These are phyloP conservation scores for Steinernema feltiae DNA, from an alignment of 1,140 invertebrate genomes.

Conservation along the genomic window DNA sequence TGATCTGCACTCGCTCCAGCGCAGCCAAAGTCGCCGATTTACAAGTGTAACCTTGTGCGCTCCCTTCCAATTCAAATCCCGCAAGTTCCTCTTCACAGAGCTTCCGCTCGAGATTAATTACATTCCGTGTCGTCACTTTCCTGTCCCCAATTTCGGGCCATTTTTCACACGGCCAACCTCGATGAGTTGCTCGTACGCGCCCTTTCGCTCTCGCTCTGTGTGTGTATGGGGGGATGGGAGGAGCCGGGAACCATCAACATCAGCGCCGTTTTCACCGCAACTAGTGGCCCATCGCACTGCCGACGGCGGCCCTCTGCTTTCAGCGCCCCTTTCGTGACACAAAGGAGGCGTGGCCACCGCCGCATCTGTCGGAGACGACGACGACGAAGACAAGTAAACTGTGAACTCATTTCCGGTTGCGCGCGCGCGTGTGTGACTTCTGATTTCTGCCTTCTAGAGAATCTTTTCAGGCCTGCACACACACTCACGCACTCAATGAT, in stretches of 20 bases:
- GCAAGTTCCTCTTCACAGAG: too few species aligned
- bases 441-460: too few species aligned
- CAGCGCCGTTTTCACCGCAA: neutral
- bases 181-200: too few species aligned
- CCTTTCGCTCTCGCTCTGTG: too few species aligned
- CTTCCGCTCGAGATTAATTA: conserved; percentile 1
- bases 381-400: neutral
- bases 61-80: too few species aligned
- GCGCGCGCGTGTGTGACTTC: neutral
- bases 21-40: neutral
- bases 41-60: too few species aligned
- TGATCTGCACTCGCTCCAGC: too few species aligned
- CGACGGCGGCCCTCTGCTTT: neutral
- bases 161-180: too few species aligned
- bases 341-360: too few species aligned
- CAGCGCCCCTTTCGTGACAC: too few species aligned
- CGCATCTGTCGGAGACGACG: too few species aligned
- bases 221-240: neutral
- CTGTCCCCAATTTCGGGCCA: conserved; percentile 5
- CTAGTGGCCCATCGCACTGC: conserved; percentile 6
- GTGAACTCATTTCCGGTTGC: neutral
- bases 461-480: too few species aligned
- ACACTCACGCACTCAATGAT: neutral
- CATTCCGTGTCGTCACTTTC: neutral
- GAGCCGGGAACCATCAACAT: neutral